phyloP scores from a whole-genome alignment of 2,797 vertebrate species.

The Aeoliscus strigatus region DNA sequence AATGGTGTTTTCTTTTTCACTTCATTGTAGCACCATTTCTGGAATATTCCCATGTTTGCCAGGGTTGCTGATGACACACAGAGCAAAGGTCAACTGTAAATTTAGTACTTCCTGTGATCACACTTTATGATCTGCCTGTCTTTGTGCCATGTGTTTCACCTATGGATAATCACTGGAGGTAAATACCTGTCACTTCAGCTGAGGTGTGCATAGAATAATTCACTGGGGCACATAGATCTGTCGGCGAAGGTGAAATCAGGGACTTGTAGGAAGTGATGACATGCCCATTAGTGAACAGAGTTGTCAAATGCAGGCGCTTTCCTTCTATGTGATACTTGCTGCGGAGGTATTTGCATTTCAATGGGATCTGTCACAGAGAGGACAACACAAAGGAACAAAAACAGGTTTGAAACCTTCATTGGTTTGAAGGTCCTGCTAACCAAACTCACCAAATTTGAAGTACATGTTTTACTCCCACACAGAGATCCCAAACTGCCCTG shows the following conservation, averaged over 20 bases:
- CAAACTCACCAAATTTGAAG: too few relatives aligned
- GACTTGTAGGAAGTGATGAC: slow-evolving; percentile 19
- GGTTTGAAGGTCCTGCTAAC: too few relatives aligned
- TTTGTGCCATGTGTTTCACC: slow-evolving; percentile 65
- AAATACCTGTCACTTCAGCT: slow-evolving; percentile 37
- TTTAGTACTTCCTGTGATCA: slow-evolving; percentile 45
- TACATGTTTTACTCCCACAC: too few relatives aligned
- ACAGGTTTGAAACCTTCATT: slow-evolving; percentile 22
- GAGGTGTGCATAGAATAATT: slow-evolving; percentile 36
- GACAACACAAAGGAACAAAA: slow-evolving; percentile 12
- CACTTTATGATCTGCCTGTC: slow-evolving; percentile 52
- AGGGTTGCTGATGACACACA: slow-evolving; percentile 47
- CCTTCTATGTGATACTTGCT: slow-evolving; percentile 22
- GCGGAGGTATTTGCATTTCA: slow-evolving; percentile 51
- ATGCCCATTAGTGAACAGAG: slow-evolving; percentile 27
- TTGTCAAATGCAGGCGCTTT: slow-evolving; percentile 44
- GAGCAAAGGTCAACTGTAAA: slow-evolving; percentile 43
- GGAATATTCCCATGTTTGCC: slow-evolving; percentile 44
- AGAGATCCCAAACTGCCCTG: too few relatives aligned
- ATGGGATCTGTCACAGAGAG: slow-evolving; percentile 41
- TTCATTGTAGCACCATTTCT: slow-evolving; percentile 60
- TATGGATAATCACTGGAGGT: slow-evolving; percentile 37
- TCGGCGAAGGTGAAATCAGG: slow-evolving; percentile 8
- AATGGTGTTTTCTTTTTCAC: slow-evolving; percentile 54
- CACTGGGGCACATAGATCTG: slow-evolving; percentile 25